Conservation (phyloP, 2,113 vertebrate species). For the Odontesthes bonariensis region DNA sequence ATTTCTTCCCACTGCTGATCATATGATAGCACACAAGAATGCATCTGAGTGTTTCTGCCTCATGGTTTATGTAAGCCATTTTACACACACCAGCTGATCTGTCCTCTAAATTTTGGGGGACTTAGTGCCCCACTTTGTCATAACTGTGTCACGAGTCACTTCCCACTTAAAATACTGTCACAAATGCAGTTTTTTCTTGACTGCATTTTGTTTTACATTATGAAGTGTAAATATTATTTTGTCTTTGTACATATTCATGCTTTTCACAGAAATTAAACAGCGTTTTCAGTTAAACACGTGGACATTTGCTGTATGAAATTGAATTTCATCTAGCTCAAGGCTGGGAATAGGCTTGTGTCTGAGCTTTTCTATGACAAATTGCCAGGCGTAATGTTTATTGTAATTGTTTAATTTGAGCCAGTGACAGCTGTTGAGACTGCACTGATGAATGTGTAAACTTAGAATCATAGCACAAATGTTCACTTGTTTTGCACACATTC, state of each 20-base stretch:
- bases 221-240: no score
- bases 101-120: conserved; percentile 7
- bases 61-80: neutral
- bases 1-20: neutral
- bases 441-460: no score
- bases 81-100: neutral
- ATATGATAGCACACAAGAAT: neutral
- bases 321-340: neutral
- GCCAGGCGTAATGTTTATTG: no score
- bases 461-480: neutral
- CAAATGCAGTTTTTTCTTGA: no score
- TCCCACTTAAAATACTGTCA: neutral
- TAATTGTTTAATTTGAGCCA: no score
- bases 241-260: no score
- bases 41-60: neutral
- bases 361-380: neutral
- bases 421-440: no score
- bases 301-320: no score
- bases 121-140: conserved; percentile 3
- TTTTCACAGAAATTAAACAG: no score
- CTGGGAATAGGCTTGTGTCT: neutral
- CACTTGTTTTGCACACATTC: neutral
- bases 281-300: no score
- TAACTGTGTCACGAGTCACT: conserved; percentile 11
- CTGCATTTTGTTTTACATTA: no score